Conservation (phyloP, 2,113 vertebrate species). For the Callorhinus ursinus region DNA sequence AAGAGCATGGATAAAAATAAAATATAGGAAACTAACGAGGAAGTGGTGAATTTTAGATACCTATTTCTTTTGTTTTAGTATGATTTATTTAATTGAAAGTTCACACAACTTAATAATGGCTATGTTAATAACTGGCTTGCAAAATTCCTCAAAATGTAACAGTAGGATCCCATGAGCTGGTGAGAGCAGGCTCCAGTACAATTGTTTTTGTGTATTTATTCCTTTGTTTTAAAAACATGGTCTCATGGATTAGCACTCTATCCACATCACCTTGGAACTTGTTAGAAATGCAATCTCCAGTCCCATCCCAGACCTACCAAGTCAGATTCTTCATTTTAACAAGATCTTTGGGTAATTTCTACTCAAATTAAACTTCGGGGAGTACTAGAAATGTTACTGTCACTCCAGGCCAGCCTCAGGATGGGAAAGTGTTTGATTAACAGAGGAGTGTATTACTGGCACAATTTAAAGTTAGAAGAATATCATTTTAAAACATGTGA, state of each 20-base stretch:
- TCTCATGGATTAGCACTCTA: not conserved
- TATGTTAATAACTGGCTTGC: not conserved
- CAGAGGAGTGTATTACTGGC: not conserved
- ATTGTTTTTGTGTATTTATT: not conserved
- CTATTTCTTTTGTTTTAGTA: not conserved
- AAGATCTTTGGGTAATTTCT: not conserved
- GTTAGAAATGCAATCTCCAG: not conserved
- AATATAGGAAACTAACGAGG: not conserved
- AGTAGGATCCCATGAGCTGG: not conserved
- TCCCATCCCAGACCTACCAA: not conserved
- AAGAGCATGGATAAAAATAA: not conserved
- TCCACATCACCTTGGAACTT: not conserved
- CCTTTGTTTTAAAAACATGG: not conserved
- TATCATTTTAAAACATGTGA: not conserved
- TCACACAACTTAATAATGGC: not conserved
- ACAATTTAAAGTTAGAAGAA: not conserved
- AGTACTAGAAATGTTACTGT: not conserved
- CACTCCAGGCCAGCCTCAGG: not conserved
- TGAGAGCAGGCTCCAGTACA: not conserved
- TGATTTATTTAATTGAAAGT: not conserved
- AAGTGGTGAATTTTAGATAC: not conserved
- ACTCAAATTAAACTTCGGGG: not conserved
- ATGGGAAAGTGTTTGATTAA: not conserved
- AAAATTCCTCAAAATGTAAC: not conserved
- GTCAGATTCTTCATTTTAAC: not conserved